Evolutionary conservation across 2,113 vertebrate species (phyloP).

Genomic region (Gadus chalcogrammus): DNA sequence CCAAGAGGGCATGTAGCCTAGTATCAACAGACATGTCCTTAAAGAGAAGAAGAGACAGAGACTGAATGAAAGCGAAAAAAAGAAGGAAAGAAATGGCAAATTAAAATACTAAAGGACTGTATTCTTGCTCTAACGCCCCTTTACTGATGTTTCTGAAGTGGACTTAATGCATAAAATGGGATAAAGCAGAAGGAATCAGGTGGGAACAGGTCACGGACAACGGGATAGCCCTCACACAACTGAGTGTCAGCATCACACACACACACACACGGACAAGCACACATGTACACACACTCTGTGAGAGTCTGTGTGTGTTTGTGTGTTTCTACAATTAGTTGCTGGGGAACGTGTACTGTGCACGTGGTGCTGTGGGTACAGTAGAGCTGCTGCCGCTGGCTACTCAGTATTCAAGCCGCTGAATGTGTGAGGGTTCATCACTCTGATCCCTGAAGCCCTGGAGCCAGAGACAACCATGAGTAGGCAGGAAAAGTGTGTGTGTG

Average conservation of each 20-base stretch:
- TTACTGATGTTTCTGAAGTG: conserved; percentile 61
- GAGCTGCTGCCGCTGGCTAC: conserved; percentile 7
- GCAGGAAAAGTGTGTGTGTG: conserved; percentile 9
- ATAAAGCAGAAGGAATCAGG: conserved; percentile 64
- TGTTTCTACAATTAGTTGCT: not conserved
- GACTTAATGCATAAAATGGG: conserved; percentile 67
- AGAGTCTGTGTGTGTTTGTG: not conserved
- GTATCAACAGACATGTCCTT: conserved; percentile 35
- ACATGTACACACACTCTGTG: conserved; percentile 6
- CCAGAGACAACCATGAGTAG: conserved; percentile 37
- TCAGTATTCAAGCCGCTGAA: conserved; percentile 38
- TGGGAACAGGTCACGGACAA: conserved; percentile 59
- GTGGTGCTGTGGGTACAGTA: not conserved
- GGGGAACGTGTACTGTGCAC: not conserved
- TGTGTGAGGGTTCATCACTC: conserved; percentile 34
- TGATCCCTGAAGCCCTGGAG: conserved; percentile 46
- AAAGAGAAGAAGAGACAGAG: conserved; percentile 15
- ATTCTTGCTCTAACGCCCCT: conserved; percentile 42
- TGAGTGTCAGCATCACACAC: not conserved
- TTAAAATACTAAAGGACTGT: conserved; percentile 7
- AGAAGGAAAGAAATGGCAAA: not conserved
- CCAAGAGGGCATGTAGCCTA: conserved; percentile 55
- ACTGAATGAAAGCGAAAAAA: not conserved
- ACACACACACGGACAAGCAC: conserved; percentile 20
- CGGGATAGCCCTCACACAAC: conserved; percentile 27